Conservation (phyloP, 2,797 vertebrate species). For the Sparidentex hasta region DNA sequence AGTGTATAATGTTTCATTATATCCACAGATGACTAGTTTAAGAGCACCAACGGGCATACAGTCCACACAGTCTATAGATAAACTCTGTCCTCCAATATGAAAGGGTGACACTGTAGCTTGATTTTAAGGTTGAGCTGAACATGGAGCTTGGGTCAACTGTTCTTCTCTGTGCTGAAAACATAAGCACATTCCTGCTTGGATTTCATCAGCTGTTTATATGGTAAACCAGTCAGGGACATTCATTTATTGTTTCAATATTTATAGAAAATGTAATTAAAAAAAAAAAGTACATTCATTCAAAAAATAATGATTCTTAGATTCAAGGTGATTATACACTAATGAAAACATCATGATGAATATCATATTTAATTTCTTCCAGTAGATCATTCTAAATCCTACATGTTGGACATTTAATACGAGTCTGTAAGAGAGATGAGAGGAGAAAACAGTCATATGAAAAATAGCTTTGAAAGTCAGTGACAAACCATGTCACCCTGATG, state of each 20-base stretch:
- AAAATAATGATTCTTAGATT: no score
- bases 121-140: conserved; percentile 34
- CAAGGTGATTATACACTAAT: no score
- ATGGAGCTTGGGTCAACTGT: conserved; percentile 6
- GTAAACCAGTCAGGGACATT: neutral
- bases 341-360: no score
- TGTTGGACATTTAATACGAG: neutral
- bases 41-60: conserved; percentile 26
- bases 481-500: neutral
- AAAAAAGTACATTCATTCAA: neutral
- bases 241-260: neutral
- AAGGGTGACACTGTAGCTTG: conserved; percentile 27
- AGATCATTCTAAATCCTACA: no score
- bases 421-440: neutral
- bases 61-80: conserved; percentile 29
- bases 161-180: neutral
- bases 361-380: no score
- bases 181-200: neutral
- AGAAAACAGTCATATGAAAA: no score
- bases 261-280: neutral
- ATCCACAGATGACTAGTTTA: conserved; percentile 40
- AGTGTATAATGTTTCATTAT: conserved; percentile 68
- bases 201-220: neutral
- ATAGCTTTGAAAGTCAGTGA: neutral
- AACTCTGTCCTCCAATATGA: conserved; percentile 33